Base-by-base conservation (phyloP, 1,140 invertebrate genomes). In the Drosophila elegans region DNA sequence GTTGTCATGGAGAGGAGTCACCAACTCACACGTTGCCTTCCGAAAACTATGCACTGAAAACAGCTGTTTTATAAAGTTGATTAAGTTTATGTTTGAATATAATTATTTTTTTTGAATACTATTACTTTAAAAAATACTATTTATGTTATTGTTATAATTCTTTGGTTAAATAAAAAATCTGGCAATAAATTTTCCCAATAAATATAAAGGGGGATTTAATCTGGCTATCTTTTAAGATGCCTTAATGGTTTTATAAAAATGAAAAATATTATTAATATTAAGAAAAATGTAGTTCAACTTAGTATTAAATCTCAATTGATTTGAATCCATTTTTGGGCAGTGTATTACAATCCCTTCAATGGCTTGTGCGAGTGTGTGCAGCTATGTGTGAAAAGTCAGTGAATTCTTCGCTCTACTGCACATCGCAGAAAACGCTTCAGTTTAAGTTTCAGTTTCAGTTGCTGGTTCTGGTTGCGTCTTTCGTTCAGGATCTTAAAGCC, bases 351-450 rank as follows among this genome's bases (percentile, higher is more conserved):
- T 66, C 59, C 59, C 25, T 71, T 55, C 42, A 63, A 25, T 59
- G 42, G 11, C 21, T 45, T 9, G 9, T 59, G 44, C 44, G 49
- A 67, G 79, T 68, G 69, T 68, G 74, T 74, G 69, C 80, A 83
- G 75, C 60, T 66, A 78, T 82, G 80, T 78, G 80, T 83, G 56
- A 78, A 83, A 83, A 83, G 80, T 69, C 77, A 69, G 69, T 48
- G 71, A 52, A 78, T 67, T 27, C 62, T 29, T 49, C 52, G 68
- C 82, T 51, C 54, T 38, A 42, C 41, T 80, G 67, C 51, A 48
- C 55, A 62, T 29, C 21, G 27, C 73, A 54, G 53, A 45, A 27
- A 66, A 61, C 42, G 64, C 53, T 64, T 78, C 55, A 68, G 74
- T 42, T 56, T 83, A 49, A 44, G 57, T 64, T 53, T 49, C 56